Evolutionary conservation across 2,888 invertebrate species (phyloP), one percentile per base, ranked within the genome.

Genomic region (Hofmannophila pseudospretella): DNA sequence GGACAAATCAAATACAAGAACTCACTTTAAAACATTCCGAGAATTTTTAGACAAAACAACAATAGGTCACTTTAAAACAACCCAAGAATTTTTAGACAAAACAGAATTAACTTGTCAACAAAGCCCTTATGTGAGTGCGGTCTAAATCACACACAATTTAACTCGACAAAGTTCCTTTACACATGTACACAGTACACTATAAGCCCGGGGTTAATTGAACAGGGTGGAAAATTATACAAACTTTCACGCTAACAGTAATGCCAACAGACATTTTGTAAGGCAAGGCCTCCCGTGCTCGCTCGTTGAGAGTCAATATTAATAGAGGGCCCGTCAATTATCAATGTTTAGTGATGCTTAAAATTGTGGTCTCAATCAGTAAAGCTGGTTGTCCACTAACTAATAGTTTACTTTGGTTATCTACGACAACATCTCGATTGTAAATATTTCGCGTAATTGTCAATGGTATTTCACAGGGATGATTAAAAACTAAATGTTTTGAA

Each of bases 301-400:
- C 20, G 5, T n/a, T n/a, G n/a, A n/a, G 50, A 73, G 79, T 82
- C 82, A 82, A 85, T 84, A 79, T 85, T 82, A 78, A 73, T 72
- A 72, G 52, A 79, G 79, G 77, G 67, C 57, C 69, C 65, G 73
- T 79, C 84, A 80, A 81, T 81, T 82, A 84, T 69, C 76, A 49
- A 64, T 77, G 80, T 70, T 69, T 69, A 77, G 66, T 73, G 77
- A 76, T 63, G 78, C 78, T 70, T 71, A 67, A 77, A 78, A 77
- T 78, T 63, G 67, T 51, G 59, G 64, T 66, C 53, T 49, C 43
- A 43, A 54, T 58, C 50, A 51, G 54, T 65, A 56, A 54, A 49
- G 55, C 49, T 39, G 48, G 47, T 54, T 50, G 26, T 41, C 49
- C 53, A 50, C 49, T 44, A 13, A 1, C 5, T 7, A 20, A 12